Conservation (phyloP, 2,888 invertebrate species). For the Orchesella flavescens region DNA sequence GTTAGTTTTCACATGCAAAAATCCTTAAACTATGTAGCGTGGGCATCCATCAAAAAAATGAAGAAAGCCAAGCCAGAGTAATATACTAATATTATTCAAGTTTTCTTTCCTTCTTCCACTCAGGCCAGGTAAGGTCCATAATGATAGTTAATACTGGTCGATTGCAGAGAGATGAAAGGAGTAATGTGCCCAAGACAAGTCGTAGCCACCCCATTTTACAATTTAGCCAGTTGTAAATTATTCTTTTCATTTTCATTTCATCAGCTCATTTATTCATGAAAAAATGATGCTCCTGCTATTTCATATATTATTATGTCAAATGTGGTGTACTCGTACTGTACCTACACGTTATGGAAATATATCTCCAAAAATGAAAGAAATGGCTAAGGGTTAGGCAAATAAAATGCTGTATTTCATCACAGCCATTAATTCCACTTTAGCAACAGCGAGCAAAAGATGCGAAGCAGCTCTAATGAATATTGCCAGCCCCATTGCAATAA, state of each 20-base stretch:
- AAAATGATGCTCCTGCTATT: conserved; percentile 14
- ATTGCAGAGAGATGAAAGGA: conserved; percentile 20
- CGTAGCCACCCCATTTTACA: conserved; percentile 46
- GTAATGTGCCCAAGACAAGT: conserved; percentile 25
- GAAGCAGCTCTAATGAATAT: conserved; percentile 2
- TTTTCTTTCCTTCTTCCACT: neutral
- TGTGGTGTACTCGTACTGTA: neutral
- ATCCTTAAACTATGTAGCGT: neutral
- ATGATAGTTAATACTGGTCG: conserved; percentile 9
- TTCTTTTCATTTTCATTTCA: conserved; percentile 61
- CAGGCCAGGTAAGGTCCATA: conserved; percentile 33
- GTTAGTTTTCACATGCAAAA: conserved; percentile 29
- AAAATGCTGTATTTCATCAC: conserved; percentile 44
- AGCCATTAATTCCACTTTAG: conserved; percentile 57
- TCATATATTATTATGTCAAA: neutral
- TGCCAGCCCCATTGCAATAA: neutral
- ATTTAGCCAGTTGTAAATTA: conserved; percentile 50
- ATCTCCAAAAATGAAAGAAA: conserved; percentile 22
- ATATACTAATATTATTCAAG: neutral
- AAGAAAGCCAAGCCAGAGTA: neutral
- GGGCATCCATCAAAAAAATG: conserved; percentile 18
- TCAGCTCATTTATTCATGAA: conserved; percentile 56
- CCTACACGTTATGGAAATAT: neutral
- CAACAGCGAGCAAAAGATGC: no score
- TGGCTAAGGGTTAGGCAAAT: conserved; percentile 39